A percentile compares a stretch with the other conserved stretches of the same genome.
phyloP scores from a whole-genome alignment of 2,113 vertebrate species.

The Antechinus stuartii region DNA sequence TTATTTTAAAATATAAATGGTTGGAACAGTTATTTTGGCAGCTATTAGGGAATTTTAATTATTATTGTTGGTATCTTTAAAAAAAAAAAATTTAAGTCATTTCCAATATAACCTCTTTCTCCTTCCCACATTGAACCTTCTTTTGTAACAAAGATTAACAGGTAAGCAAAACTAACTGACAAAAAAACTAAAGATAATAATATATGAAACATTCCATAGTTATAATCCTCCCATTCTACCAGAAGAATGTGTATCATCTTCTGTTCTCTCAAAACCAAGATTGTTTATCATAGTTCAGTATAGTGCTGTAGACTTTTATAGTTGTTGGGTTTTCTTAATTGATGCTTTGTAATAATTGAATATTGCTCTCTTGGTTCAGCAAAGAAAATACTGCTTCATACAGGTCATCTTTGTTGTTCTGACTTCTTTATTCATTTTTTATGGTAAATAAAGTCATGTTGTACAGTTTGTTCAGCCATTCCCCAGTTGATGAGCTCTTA shows the following conservation, averaged over 20 bases:
- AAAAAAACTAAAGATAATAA: neutral
- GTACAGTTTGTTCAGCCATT: neutral
- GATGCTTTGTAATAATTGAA: neutral
- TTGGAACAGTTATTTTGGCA: constrained; percentile 64
- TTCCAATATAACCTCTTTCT: neutral
- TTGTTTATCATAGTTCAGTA: neutral
- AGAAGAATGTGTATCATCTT: neutral
- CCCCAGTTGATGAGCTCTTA: neutral
- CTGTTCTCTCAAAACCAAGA: neutral
- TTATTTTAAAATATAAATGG: constrained; percentile 58
- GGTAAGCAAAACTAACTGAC: neutral
- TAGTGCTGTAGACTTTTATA: neutral
- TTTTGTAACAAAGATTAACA: neutral
- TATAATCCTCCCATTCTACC: neutral
- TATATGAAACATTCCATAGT: neutral
- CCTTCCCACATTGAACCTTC: neutral
- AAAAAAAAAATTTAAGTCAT: neutral
- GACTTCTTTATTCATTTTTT: neutral
- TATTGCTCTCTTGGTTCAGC: neutral
- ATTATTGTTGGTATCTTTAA: neutral
- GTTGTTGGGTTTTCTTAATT: neutral
- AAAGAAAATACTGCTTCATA: neutral
- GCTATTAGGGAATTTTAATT: constrained; percentile 39
- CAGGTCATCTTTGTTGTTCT: neutral
- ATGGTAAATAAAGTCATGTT: neutral